phyloP scores from a whole-genome alignment of 2,113 vertebrate genomes.

The Rhombomys opimus region DNA sequence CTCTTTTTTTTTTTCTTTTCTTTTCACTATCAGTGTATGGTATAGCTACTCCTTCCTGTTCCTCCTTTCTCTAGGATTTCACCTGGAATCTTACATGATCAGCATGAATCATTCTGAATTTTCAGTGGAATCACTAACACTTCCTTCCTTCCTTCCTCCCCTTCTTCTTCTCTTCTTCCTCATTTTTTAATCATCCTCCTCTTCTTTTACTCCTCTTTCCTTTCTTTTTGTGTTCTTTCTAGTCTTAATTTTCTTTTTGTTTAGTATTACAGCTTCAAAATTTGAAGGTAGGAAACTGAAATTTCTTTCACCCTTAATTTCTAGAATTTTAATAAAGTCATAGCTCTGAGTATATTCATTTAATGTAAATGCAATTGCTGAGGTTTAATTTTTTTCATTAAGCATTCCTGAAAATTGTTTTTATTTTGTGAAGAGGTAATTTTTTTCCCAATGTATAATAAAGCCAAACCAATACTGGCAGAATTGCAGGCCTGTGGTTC shows the following conservation, averaged over 20 bases:
- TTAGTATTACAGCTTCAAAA: neutral
- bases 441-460: neutral
- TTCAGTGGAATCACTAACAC: neutral
- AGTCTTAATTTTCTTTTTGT: neutral
- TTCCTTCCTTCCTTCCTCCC: neutral
- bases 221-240: no score
- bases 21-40: neutral
- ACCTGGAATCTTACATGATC: neutral
- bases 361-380: neutral
- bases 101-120: neutral
- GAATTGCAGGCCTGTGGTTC: neutral
- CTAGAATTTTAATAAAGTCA: neutral
- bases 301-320: neutral
- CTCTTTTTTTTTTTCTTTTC: neutral
- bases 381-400: conserved; percentile 40
- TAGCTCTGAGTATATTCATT: neutral
- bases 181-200: neutral
- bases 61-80: neutral
- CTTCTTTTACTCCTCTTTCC: neutral
- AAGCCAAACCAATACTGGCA: neutral
- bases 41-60: neutral
- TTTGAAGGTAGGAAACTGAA: neutral
- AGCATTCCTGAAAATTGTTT: neutral
- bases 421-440: neutral
- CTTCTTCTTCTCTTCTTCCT: neutral